Evolutionary conservation across 2,113 vertebrate genomes (phyloP).

Genomic region (Rhipidura dahli): DNA sequence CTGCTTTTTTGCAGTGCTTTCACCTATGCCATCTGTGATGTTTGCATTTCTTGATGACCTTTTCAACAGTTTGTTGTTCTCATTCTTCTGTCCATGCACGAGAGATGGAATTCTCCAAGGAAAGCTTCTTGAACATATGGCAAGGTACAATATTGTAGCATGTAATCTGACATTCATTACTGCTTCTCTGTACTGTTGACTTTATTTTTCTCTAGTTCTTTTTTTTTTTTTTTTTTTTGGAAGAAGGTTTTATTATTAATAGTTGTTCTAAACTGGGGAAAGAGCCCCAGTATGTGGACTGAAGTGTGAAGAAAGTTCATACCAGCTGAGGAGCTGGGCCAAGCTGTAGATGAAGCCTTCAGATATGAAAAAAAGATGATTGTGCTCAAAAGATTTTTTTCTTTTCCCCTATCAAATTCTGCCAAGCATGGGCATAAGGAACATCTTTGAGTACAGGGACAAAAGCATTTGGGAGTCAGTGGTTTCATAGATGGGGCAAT

Average conservation of each 20-base stretch:
- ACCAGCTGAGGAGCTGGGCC: neutral
- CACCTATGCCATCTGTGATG: slow-evolving; percentile 60
- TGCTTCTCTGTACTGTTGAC: neutral
- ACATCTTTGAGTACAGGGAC: neutral
- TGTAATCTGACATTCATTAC: slow-evolving; percentile 40
- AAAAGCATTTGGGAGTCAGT: neutral
- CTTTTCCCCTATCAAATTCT: neutral
- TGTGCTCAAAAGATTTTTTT: neutral
- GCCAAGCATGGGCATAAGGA: neutral
- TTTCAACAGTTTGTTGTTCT: slow-evolving; percentile 62
- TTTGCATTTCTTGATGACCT: slow-evolving; percentile 56
- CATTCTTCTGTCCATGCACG: slow-evolving; percentile 35
- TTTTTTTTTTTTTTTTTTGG: neutral
- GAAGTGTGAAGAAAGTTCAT: neutral
- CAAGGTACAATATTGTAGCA: slow-evolving; percentile 17
- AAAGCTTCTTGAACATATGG: slow-evolving; percentile 52
- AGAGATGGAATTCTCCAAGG: slow-evolving; percentile 41
- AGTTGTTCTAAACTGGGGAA: neutral
- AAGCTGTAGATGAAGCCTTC: neutral
- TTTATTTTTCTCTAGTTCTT: neutral
- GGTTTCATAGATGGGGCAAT: neutral
- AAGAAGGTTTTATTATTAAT: neutral
- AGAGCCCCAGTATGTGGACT: neutral
- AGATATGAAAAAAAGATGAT: neutral
- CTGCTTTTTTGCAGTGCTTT: slow-evolving; percentile 31